phyloP scores from a whole-genome alignment of 1,140 invertebrate species.

The Aphelenchoides fujianensis region DNA sequence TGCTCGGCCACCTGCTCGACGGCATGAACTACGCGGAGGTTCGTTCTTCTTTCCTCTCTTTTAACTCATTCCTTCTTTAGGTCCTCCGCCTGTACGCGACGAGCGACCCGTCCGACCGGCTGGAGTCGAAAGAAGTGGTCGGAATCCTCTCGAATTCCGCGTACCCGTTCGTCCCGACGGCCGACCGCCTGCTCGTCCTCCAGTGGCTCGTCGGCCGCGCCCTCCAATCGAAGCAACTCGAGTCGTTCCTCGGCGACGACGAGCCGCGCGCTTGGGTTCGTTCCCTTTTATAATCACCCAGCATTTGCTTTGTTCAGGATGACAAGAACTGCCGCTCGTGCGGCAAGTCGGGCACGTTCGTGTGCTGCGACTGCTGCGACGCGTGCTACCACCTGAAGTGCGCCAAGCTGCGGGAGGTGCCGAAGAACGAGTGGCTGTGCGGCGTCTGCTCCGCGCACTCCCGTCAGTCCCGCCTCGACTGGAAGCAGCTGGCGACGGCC shows the following conservation, averaged over 20 bases:
- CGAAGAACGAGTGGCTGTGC: not conserved
- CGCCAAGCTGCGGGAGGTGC: not conserved
- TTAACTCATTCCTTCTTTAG: no score
- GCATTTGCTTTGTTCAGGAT: not conserved
- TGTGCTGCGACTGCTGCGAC: not conserved
- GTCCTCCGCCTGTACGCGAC: no score
- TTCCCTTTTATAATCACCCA: not conserved
- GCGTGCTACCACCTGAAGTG: not conserved
- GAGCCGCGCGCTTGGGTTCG: not conserved
- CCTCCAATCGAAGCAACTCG: not conserved
- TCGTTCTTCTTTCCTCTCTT: not conserved
- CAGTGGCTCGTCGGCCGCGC: not conserved
- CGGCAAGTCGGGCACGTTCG: not conserved
- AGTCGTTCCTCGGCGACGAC: not conserved
- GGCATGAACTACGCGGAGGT: not conserved
- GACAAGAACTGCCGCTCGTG: not conserved
- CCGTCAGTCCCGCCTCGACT: not conserved
- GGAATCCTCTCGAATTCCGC: no score
- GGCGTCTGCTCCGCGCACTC: not conserved
- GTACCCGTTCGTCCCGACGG: not conserved
- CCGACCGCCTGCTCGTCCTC: not conserved
- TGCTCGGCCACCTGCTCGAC: no score
- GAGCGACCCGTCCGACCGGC: no score
- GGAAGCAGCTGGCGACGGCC: not conserved
- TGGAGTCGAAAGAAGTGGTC: no score